phyloP scores from a whole-genome alignment of 92 coral and sea anemone genomes.

The Micromussa lordhowensis region DNA sequence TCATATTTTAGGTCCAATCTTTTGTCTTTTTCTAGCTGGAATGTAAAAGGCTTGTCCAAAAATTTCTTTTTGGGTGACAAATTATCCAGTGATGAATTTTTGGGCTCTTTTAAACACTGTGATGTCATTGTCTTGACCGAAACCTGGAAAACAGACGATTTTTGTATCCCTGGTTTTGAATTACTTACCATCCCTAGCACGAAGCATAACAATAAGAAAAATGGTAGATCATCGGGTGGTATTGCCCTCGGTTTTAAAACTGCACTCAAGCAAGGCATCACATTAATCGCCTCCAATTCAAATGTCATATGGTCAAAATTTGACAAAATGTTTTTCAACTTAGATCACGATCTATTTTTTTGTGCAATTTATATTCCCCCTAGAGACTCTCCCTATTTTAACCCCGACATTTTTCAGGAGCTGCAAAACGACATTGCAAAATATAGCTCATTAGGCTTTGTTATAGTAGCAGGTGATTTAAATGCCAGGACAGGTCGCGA shows the following conservation, averaged over 20 bases:
- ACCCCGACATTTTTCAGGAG: background rate
- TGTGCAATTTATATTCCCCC: background rate
- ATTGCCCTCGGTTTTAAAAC: no score
- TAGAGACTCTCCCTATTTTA: background rate
- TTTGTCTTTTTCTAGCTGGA: background rate
- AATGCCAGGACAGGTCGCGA: background rate
- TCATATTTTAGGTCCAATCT: background rate
- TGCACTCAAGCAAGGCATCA: no score
- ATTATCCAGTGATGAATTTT: background rate
- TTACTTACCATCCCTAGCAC: no score
- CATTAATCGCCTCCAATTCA: no score
- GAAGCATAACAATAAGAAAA: no score
- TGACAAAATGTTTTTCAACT: no score
- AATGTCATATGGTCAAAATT: no score
- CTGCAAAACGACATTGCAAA: background rate
- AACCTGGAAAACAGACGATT: background rate
- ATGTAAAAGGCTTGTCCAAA: background rate
- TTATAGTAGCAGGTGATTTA: no score
- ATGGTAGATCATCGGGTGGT: no score
- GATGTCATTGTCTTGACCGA: background rate
- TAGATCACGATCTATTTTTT: no score
- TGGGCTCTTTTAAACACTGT: background rate
- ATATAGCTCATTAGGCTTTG: background rate
- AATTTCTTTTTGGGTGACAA: slow-evolving; percentile 6
- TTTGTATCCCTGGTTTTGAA: no score